Evolutionary conservation across 2,797 vertebrate genomes (phyloP).

Genomic region (Urocyon cinereoargenteus): DNA sequence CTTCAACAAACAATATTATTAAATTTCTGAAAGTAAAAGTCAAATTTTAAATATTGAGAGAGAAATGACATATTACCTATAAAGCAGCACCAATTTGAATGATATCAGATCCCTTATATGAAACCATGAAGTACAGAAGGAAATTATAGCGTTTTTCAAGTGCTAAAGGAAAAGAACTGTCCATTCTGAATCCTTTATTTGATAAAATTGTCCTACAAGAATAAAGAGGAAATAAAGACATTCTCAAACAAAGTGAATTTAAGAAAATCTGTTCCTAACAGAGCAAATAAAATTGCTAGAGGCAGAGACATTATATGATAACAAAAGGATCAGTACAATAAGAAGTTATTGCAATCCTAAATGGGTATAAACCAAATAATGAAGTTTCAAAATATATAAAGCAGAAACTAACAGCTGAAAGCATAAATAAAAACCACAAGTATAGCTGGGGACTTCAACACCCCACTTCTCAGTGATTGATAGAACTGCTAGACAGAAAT

Average conservation of each 20-base stretch:
- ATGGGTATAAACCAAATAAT: not conserved
- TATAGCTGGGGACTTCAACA: not conserved
- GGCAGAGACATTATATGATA: not conserved
- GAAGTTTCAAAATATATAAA: not conserved
- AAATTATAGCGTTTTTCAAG: not conserved
- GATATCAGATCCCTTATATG: not conserved
- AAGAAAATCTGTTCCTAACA: not conserved
- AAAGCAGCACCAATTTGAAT: not conserved
- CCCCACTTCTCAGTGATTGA: not conserved
- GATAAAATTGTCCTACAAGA: not conserved
- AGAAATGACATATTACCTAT: not conserved
- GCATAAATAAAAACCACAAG: not conserved
- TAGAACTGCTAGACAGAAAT: not conserved
- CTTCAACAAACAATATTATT: not conserved
- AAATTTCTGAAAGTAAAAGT: not conserved
- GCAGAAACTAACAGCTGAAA: not conserved
- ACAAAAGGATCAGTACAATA: not conserved
- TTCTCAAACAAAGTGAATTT: not conserved
- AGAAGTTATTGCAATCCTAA: not conserved
- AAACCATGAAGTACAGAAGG: not conserved
- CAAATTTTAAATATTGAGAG: not conserved
- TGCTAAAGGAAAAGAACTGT: not conserved
- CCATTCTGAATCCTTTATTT: not conserved
- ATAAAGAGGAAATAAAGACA: not conserved
- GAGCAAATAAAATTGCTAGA: not conserved